phyloP scores from a whole-genome alignment of 2,888 invertebrate genomes.

The Julus scanicus region DNA sequence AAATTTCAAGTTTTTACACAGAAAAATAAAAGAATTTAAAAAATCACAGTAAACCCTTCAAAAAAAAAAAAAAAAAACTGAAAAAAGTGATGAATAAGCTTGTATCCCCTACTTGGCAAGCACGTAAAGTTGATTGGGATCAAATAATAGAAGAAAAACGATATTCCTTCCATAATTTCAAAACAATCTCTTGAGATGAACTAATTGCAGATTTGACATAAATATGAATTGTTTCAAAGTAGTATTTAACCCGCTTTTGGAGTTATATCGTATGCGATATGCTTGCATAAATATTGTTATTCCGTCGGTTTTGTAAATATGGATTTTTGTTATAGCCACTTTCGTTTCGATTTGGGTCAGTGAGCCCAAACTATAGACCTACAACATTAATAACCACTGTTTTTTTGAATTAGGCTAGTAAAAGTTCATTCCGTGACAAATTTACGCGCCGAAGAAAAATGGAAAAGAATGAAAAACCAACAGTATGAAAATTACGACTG shows the following conservation, averaged over 20 bases:
- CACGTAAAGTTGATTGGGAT: no score
- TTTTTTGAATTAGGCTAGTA: constrained; percentile 22
- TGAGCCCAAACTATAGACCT: constrained; percentile 29
- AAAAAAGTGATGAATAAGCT: no score
- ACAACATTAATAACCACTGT: not conserved
- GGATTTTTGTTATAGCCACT: not conserved
- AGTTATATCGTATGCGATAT: not conserved
- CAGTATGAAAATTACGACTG: not conserved
- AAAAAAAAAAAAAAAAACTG: no score
- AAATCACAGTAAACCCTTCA: no score
- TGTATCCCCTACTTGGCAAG: no score
- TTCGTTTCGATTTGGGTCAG: constrained; percentile 29
- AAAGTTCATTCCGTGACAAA: constrained; percentile 41
- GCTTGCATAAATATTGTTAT: not conserved
- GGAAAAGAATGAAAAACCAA: not conserved
- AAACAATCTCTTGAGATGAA: not conserved
- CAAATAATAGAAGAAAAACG: no score
- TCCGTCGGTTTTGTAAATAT: not conserved
- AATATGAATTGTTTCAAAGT: not conserved
- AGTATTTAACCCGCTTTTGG: not conserved
- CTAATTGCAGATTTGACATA: not conserved
- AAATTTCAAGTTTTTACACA: no score
- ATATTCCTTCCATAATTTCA: not conserved
- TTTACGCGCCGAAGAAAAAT: not conserved
- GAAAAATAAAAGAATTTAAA: no score